Evolutionary conservation across 1,140 invertebrate species (phyloP).

Genomic region (Sminthurinus signatus): DNA sequence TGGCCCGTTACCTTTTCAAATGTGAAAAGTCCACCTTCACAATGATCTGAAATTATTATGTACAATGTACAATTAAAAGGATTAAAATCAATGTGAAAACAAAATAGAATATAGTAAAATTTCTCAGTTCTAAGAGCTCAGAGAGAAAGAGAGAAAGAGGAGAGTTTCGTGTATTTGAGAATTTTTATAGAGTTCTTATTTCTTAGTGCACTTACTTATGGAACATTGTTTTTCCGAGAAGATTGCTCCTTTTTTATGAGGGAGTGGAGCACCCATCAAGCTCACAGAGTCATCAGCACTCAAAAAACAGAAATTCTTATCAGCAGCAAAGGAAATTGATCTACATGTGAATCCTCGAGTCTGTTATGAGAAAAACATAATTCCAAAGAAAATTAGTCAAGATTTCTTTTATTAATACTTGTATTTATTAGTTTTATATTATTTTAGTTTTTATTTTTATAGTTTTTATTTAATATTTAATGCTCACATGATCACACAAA

Average conservation of each 20-base stretch:
- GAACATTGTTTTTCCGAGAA: slow-evolving; percentile 50
- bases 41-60: slow-evolving; percentile 47
- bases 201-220: slow-evolving; percentile 47
- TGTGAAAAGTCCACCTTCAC: slow-evolving; percentile 50
- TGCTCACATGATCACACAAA: slow-evolving; percentile 47
- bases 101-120: too few relatives aligned
- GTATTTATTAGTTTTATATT: background rate
- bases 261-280: slow-evolving; percentile 43
- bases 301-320: slow-evolving; percentile 48
- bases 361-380: slow-evolving; percentile 36
- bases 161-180: too few relatives aligned
- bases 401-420: background rate
- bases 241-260: slow-evolving; percentile 42
- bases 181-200: too few relatives aligned
- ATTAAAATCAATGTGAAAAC: too few relatives aligned
- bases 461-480: background rate
- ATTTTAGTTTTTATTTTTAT: background rate
- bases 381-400: too few relatives aligned
- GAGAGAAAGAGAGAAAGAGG: too few relatives aligned
- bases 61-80: too few relatives aligned
- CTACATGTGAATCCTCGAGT: slow-evolving; percentile 46
- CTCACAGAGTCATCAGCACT: slow-evolving; percentile 50
- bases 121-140: too few relatives aligned
- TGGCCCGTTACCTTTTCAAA: slow-evolving; percentile 51
- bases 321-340: slow-evolving; percentile 45